Percentiles rank a stretch among this genome's conserved stretches.
phyloP scores from a whole-genome alignment of 2,797 vertebrate species.

The Synaphobranchus kaupii region DNA sequence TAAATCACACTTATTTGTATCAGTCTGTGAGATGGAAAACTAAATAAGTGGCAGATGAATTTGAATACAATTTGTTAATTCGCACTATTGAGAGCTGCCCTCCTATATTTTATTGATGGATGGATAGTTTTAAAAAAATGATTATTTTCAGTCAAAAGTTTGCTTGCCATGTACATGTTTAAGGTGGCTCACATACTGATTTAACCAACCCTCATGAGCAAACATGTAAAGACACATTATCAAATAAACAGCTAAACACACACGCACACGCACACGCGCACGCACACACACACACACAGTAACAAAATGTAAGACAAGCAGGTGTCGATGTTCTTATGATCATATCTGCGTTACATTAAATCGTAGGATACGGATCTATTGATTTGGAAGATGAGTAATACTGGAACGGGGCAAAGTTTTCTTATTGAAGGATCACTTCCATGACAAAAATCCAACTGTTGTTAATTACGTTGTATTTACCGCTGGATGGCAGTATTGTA shows the following conservation, averaged over 20 bases:
- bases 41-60: background rate
- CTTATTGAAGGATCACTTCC: background rate
- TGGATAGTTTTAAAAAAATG: too few species aligned
- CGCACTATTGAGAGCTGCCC: too few species aligned
- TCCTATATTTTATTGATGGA: too few species aligned
- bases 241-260: background rate
- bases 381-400: background rate
- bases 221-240: background rate
- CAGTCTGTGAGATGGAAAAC: background rate
- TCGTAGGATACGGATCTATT: background rate
- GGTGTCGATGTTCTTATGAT: background rate
- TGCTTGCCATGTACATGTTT: too few species aligned
- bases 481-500: constrained; percentile 28
- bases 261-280: background rate
- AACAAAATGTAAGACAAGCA: background rate
- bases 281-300: background rate
- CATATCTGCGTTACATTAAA: background rate
- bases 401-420: background rate
- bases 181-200: too few species aligned
- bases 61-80: background rate
- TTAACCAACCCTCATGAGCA: background rate
- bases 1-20: background rate
- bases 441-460: background rate
- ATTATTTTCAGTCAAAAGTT: too few species aligned
- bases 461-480: background rate